Evolutionary conservation across 2,113 vertebrate genomes (phyloP).

Genomic region (Emydocephalus ijimae): DNA sequence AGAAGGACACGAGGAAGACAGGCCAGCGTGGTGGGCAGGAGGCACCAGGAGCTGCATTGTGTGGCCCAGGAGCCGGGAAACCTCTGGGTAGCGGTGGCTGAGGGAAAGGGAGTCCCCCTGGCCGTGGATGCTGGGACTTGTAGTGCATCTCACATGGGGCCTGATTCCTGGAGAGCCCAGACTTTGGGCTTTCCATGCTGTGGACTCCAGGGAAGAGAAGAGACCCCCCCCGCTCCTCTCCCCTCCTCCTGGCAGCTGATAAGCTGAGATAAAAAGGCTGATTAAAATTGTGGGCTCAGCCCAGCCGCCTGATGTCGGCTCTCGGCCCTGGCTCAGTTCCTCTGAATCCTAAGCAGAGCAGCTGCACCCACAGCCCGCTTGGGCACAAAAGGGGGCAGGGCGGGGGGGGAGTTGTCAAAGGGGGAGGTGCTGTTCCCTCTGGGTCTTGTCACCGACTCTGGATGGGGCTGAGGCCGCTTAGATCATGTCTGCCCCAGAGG

Average conservation of each 20-base stretch:
- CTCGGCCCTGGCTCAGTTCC: neutral
- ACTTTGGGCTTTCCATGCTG: neutral
- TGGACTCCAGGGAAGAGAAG: constrained; percentile 40
- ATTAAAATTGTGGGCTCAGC: constrained; percentile 49
- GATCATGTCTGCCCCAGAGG: neutral
- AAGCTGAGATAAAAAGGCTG: neutral
- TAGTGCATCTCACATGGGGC: neutral
- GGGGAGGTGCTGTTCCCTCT: neutral
- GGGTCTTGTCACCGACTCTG: neutral
- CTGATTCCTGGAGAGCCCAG: neutral
- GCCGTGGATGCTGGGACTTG: neutral
- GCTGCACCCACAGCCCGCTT: constrained; percentile 24
- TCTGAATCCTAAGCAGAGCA: constrained; percentile 35
- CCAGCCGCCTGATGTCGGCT: constrained; percentile 39
- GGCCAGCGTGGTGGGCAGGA: neutral
- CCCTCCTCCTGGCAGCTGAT: constrained; percentile 43
- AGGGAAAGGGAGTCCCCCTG: neutral
- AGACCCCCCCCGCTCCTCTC: neutral
- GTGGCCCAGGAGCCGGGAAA: neutral
- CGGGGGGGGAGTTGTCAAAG: neutral
- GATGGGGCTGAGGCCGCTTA: neutral
- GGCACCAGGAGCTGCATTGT: neutral
- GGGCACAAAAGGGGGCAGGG: neutral
- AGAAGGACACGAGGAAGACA: neutral
- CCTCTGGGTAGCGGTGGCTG: neutral